Evolutionary conservation across 2,113 vertebrate genomes (phyloP), one percentile per base, ranked within the genome.

Genomic region (Scophthalmus maximus): DNA sequence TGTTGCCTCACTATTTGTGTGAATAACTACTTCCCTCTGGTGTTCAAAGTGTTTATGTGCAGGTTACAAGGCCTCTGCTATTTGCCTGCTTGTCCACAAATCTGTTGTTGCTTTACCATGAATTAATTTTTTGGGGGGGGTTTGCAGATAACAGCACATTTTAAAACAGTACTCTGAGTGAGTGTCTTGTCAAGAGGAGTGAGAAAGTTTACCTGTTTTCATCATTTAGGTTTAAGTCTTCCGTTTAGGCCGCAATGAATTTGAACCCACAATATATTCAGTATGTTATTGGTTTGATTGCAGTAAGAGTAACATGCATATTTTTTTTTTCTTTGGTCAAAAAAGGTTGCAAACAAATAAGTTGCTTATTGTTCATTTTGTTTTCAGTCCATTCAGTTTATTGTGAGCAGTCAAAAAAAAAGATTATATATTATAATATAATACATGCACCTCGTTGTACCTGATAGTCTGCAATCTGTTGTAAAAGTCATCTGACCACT

Each of bases 11-110:
- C 29, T 64, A 25, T 53, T 60, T 30, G 58, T 68, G 64, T 82
- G 75, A 55, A 68, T 80, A 82, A 73, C 63, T 87, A 73, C 84
- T 90, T 85, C 88, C 91, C 87, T 58, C 93, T 93, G 68, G 71
- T 91, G 92, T 62, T 83, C 47, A 74, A 52, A 76, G 46, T 65
- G 67, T 57, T 51, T 36, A 83, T 76, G 50, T 86, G 70, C 85
- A 83, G 64, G 34, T 18, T 62, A 36, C 15, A 51, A 68, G 44
- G 66, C 60, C 38, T 68, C 40, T 73, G 25, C 46, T 12, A 30
- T 49, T 44, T 15, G 46, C 62, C n/a, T 56, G 49, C 14, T 15
- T 34, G 25, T 36, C 18, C 53, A 36, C 27, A 40, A 60, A 57
- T 60, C 36, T 70, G 17, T 55, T 62, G 46, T 17, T 68, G 25